Percentiles rank a stretch among this genome's conserved stretches.
Conservation (phyloP, 2,888 invertebrate genomes). For the Meliscaeva auricollis region DNA sequence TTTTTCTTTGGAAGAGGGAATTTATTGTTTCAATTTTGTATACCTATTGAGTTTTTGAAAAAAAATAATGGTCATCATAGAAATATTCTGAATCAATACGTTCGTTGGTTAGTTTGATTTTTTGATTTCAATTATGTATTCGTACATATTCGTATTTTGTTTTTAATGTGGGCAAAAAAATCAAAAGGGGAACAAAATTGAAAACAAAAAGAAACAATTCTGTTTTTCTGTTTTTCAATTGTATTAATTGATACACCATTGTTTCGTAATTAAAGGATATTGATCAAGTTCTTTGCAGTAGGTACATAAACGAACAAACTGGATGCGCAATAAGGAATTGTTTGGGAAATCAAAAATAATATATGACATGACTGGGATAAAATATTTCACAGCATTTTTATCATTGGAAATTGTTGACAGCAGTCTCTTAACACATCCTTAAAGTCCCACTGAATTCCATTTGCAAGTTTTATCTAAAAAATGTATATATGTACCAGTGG, state of each 20-base stretch:
- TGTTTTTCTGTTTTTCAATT: background rate
- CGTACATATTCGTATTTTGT: background rate
- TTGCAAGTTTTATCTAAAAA: too few relatives aligned
- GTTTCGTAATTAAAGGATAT: conserved; percentile 22
- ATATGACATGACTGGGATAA: too few relatives aligned
- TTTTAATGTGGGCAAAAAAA: background rate
- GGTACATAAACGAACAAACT: background rate
- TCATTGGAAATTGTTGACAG: too few relatives aligned
- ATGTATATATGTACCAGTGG: too few relatives aligned
- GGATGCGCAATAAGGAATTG: background rate
- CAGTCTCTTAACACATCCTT: too few relatives aligned
- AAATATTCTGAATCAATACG: background rate
- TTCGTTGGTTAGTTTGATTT: background rate
- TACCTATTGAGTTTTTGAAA: too few relatives aligned
- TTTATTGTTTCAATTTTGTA: background rate
- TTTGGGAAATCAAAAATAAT: background rate
- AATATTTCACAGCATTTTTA: too few relatives aligned
- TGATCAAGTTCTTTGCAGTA: background rate
- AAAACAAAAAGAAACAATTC: background rate
- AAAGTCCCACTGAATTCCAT: too few relatives aligned
- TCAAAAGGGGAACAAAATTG: background rate
- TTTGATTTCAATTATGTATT: background rate
- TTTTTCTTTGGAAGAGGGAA: background rate
- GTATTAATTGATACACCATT: conserved; percentile 25
- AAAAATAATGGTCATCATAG: too few relatives aligned